Evolutionary conservation across 2,888 invertebrate species (phyloP).

Genomic region (Noctua janthe): DNA sequence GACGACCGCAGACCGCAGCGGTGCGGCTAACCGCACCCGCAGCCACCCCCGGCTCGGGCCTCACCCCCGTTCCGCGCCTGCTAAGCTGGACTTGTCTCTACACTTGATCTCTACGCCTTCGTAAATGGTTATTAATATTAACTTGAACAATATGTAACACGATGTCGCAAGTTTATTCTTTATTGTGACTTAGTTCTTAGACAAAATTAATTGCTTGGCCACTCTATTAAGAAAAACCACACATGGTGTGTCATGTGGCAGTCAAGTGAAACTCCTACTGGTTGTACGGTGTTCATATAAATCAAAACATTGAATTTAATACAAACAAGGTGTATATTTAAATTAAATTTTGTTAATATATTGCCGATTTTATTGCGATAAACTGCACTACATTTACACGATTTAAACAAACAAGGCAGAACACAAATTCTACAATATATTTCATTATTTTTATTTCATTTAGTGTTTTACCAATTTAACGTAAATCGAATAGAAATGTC

Average conservation of each 20-base stretch:
- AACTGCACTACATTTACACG: conserved; percentile 45
- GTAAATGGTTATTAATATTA: conserved; percentile 66
- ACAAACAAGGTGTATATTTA: conserved; percentile 52
- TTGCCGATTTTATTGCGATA: conserved; percentile 33
- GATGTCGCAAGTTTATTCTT: conserved; percentile 5
- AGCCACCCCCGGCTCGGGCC: conserved; percentile 48
- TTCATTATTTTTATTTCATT: conserved; percentile 37
- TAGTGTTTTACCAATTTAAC: conserved; percentile 25
- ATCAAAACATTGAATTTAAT: conserved; percentile 47
- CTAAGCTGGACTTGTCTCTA: conserved; percentile 76
- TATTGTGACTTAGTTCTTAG: not conserved
- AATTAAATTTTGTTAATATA: conserved; percentile 37
- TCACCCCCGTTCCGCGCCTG: conserved; percentile 59
- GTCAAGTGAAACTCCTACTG: not conserved
- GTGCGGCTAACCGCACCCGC: conserved; percentile 65
- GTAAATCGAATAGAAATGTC: conserved; percentile 27
- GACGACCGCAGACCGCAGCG: conserved; percentile 77
- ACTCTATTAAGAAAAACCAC: conserved; percentile 70
- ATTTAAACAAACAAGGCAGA: conserved; percentile 41
- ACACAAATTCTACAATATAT: conserved; percentile 37
- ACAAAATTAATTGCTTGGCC: not conserved
- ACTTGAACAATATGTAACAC: conserved; percentile 48
- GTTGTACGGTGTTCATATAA: conserved; percentile 9
- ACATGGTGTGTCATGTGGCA: conserved; percentile 65
- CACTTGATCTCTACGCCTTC: conserved; percentile 69